These are phyloP conservation scores for Leptothorax acervorum DNA, from an alignment of 2,888 invertebrate species.

Conservation along the genomic window DNA sequence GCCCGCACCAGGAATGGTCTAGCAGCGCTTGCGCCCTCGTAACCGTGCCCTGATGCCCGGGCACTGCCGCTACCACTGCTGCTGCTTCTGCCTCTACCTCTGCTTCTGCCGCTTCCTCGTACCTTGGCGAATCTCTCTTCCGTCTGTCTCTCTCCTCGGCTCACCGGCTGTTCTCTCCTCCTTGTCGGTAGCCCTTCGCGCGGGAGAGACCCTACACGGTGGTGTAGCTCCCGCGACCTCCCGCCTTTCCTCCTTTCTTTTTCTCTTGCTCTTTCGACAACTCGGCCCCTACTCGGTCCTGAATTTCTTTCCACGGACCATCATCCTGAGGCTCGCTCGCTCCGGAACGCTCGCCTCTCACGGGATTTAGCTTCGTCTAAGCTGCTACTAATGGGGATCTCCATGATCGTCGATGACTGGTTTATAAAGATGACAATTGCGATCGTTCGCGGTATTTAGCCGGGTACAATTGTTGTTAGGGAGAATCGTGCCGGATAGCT, in stretches of 20 bases:
- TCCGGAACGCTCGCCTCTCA: not conserved
- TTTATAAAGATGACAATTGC: not conserved
- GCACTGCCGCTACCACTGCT: conserved; percentile 77
- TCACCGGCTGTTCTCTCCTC: conserved; percentile 28
- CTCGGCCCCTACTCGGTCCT: conserved; percentile 20
- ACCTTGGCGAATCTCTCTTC: conserved; percentile 72
- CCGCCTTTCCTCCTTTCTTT: conserved; percentile 29
- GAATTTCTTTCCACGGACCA: conserved; percentile 43
- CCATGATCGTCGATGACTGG: not conserved
- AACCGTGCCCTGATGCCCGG: conserved; percentile 84
- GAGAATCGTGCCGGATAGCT: conserved; percentile 14
- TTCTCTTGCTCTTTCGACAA: conserved; percentile 40
- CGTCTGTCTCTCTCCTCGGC: conserved; percentile 47
- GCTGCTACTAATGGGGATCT: conserved; percentile 3
- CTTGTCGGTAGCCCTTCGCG: conserved; percentile 42
- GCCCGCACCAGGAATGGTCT: conserved; percentile 74
- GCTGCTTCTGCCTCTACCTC: conserved; percentile 67
- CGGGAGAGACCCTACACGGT: conserved; percentile 42
- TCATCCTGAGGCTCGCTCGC: not conserved
- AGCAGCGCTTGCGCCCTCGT: conserved; percentile 77
- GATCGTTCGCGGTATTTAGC: conserved; percentile 7
- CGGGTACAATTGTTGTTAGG: not conserved
- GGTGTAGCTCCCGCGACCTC: conserved; percentile 40
- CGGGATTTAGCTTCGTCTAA: conserved; percentile 2
- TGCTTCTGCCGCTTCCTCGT: conserved; percentile 68